A percentile compares a stretch with the other conserved stretches of the same genome.
Conservation (phyloP, 2,888 invertebrate genomes). For the Augiades crinisus region DNA sequence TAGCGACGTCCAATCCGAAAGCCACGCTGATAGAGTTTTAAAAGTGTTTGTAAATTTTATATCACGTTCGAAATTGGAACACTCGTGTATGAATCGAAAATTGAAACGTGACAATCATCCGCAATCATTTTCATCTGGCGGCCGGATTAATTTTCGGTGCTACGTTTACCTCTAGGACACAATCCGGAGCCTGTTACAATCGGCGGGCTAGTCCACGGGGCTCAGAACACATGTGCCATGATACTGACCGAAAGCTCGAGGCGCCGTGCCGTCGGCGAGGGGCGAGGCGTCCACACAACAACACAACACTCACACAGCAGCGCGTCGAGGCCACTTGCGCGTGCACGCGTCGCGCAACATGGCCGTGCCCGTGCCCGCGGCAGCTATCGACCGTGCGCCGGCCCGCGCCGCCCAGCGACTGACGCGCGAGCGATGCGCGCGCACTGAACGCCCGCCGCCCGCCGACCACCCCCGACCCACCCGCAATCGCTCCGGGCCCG, state of each 20-base stretch:
- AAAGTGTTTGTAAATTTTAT: slow-evolving; percentile 19
- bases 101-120: slow-evolving; percentile 11
- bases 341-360: slow-evolving; percentile 64
- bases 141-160: slow-evolving; percentile 2
- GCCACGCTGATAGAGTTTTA: slow-evolving; percentile 17
- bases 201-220: too few relatives aligned
- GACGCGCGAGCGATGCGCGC: slow-evolving; percentile 70
- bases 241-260: slow-evolving; percentile 58
- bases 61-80: slow-evolving; percentile 12
- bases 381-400: slow-evolving; percentile 76
- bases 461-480: slow-evolving; percentile 33
- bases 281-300: slow-evolving; percentile 41
- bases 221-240: slow-evolving; percentile 28
- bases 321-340: slow-evolving; percentile 58
- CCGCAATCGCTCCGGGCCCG: slow-evolving; percentile 36
- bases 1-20: slow-evolving; percentile 13
- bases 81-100: slow-evolving; percentile 7
- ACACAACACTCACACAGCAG: slow-evolving; percentile 55
- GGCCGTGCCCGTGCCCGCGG: slow-evolving; percentile 57
- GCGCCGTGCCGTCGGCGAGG: slow-evolving; percentile 38
- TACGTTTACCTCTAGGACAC: slow-evolving; percentile 25
- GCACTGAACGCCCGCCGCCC: slow-evolving; percentile 42
- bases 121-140: not conserved
- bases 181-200: too few relatives aligned
- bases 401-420: slow-evolving; percentile 49